These are phyloP conservation scores for Drosophila bunnanda DNA, from an alignment of 2,888 invertebrate genomes.

Conservation along the genomic window DNA sequence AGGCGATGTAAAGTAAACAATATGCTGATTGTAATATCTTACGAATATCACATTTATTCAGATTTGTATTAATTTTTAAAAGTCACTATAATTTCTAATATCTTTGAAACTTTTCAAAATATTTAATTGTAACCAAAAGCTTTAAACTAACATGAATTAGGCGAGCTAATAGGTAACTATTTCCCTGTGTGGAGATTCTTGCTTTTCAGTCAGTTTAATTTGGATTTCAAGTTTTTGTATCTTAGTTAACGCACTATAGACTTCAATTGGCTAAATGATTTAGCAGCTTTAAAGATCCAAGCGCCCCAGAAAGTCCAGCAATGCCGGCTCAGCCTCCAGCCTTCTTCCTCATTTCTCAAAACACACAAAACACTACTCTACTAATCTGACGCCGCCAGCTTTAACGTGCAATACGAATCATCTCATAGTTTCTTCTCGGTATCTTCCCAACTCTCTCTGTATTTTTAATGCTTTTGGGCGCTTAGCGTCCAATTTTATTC, in stretches of 20 bases:
- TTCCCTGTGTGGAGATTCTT: not conserved
- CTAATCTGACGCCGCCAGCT: slow-evolving; percentile 48
- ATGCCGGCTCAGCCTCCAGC: slow-evolving; percentile 19
- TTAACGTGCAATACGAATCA: slow-evolving; percentile 70
- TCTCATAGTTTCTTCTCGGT: slow-evolving; percentile 62
- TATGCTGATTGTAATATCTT: not conserved
- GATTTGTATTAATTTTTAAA: not conserved
- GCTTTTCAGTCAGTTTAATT: not conserved
- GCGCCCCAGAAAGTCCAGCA: slow-evolving; percentile 7
- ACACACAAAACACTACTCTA: slow-evolving; percentile 8
- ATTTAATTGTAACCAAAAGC: not conserved
- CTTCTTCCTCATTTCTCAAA: slow-evolving; percentile 15
- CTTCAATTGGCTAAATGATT: not conserved
- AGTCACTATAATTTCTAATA: not conserved
- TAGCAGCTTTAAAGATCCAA: not conserved
- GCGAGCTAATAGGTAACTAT: too few species aligned
- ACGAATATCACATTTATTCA: not conserved
- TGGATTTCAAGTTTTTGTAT: too few species aligned
- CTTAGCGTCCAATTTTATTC: slow-evolving; percentile 63
- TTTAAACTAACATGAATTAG: not conserved
- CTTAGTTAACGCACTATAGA: not conserved
- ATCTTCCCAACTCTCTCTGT: slow-evolving; percentile 34
- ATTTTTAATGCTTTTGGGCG: slow-evolving; percentile 60
- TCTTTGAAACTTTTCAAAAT: not conserved
- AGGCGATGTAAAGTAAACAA: not conserved